Conservation (phyloP, 1,140 invertebrate species). For the Ooceraea biroi region DNA sequence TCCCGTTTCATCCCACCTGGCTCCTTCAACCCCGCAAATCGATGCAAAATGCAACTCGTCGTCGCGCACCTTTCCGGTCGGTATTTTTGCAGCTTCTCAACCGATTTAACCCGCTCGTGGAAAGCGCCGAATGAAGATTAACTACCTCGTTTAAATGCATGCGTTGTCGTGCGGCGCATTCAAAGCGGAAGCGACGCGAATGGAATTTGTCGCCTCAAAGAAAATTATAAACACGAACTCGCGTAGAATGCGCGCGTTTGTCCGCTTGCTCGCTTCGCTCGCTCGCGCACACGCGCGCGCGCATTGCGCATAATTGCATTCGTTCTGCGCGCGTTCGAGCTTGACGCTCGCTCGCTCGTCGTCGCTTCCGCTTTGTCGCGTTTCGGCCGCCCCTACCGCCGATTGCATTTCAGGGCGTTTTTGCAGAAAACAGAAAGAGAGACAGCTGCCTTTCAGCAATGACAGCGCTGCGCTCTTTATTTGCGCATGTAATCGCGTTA, state of each 20-base stretch:
- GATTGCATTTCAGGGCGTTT: constrained; percentile 17
- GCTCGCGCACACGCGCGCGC: neutral
- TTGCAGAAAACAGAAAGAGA: neutral
- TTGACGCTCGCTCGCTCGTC: neutral
- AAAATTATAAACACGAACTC: constrained; percentile 65
- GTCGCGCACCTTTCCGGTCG: constrained; percentile 4
- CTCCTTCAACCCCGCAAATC: too few species aligned
- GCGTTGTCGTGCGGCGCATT: constrained; percentile 70
- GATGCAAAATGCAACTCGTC: constrained; percentile 38
- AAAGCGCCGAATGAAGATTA: constrained; percentile 70
- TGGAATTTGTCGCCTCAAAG: constrained; percentile 64
- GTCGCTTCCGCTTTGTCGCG: constrained; percentile 48
- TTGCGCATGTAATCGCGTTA: constrained; percentile 34
- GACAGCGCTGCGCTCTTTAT: constrained; percentile 28
- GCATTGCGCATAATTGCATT: constrained; percentile 51
- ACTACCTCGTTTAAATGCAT: constrained; percentile 75
- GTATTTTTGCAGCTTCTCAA: constrained; percentile 52
- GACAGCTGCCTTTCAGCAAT: constrained; percentile 9
- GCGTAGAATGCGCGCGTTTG: neutral
- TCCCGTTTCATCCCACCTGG: too few species aligned
- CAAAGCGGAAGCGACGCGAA: constrained; percentile 54
- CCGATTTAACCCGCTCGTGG: constrained; percentile 67
- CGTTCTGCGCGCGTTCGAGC: constrained; percentile 22
- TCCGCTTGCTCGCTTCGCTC: too few species aligned
- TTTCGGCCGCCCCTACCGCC: neutral